These are phyloP conservation scores for Maconellicoccus hirsutus DNA, from an alignment of 1,140 invertebrate genomes.

Conservation along the genomic window DNA sequence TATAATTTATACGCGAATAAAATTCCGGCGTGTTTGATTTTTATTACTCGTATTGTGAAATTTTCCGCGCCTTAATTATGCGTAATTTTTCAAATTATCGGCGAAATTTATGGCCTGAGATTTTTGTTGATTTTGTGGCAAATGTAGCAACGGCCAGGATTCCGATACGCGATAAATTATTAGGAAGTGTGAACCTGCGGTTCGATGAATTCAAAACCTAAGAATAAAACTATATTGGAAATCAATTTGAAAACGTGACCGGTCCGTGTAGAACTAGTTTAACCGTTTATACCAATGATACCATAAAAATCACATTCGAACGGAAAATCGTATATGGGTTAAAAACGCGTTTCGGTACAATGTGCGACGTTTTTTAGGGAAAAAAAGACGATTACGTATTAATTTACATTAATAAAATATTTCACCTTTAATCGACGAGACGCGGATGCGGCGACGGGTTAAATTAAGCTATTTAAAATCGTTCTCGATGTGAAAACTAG, in stretches of 20 bases:
- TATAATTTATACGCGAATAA: too few relatives aligned
- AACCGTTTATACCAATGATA: background rate
- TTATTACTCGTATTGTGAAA: background rate
- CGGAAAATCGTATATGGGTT: too few relatives aligned
- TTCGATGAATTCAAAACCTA: background rate
- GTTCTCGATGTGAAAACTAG: background rate
- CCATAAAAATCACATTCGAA: too few relatives aligned
- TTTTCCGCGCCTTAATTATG: background rate
- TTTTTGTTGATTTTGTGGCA: background rate
- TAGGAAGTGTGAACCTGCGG: background rate
- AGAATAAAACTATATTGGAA: background rate
- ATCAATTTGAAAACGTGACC: background rate
- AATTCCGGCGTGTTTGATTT: too few relatives aligned
- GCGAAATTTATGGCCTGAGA: background rate
- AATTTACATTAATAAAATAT: constrained; percentile 1
- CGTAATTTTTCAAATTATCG: background rate
- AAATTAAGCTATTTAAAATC: background rate
- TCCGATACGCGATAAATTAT: too few relatives aligned
- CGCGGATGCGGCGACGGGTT: background rate
- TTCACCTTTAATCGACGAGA: background rate
- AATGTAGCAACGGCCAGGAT: too few relatives aligned
- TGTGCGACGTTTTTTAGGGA: too few relatives aligned
- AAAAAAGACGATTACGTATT: background rate
- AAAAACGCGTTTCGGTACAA: too few relatives aligned
- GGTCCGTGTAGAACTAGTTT: background rate